phyloP scores from a whole-genome alignment of 2,888 invertebrate genomes.

The Lordiphosa andalusiaca region DNA sequence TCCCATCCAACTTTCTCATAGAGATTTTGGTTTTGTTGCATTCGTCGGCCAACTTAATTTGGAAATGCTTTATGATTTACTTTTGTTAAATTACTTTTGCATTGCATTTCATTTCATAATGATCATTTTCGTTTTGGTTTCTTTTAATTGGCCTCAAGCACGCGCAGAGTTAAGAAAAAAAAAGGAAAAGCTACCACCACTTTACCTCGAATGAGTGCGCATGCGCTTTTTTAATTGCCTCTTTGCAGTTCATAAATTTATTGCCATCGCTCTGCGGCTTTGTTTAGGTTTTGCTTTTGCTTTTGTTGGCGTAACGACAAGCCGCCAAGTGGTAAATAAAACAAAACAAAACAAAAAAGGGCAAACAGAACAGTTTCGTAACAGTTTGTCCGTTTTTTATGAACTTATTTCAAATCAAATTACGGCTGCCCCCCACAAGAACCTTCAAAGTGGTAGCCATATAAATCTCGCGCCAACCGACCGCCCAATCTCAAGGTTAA shows the following conservation, averaged over 20 bases:
- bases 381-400: slow-evolving; percentile 24
- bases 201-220: slow-evolving; percentile 17
- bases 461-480: slow-evolving; percentile 17
- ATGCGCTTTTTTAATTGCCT: slow-evolving; percentile 46
- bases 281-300: slow-evolving; percentile 1
- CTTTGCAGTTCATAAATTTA: slow-evolving; percentile 55
- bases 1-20: slow-evolving; percentile 38
- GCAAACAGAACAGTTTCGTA: slow-evolving; percentile 16
- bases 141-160: slow-evolving; percentile 48
- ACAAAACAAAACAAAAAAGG: neutral
- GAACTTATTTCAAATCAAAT: slow-evolving; percentile 36
- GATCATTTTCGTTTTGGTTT: slow-evolving; percentile 22
- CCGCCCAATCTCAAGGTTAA: slow-evolving; percentile 8
- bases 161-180: slow-evolving; percentile 36
- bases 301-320: slow-evolving; percentile 7
- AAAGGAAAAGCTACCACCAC: slow-evolving; percentile 6
- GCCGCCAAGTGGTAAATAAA: neutral
- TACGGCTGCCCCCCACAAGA: slow-evolving; percentile 9
- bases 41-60: slow-evolving; percentile 11
- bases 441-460: slow-evolving; percentile 20
- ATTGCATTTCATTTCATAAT: slow-evolving; percentile 29
- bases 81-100: slow-evolving; percentile 37
- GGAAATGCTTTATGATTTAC: slow-evolving; percentile 27
- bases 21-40: slow-evolving; percentile 8
- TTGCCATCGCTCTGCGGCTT: slow-evolving; percentile 24